Percentiles rank a stretch among this genome's conserved stretches.
Conservation (phyloP, 2,797 vertebrate genomes). For the Melanotaenia boesemani region DNA sequence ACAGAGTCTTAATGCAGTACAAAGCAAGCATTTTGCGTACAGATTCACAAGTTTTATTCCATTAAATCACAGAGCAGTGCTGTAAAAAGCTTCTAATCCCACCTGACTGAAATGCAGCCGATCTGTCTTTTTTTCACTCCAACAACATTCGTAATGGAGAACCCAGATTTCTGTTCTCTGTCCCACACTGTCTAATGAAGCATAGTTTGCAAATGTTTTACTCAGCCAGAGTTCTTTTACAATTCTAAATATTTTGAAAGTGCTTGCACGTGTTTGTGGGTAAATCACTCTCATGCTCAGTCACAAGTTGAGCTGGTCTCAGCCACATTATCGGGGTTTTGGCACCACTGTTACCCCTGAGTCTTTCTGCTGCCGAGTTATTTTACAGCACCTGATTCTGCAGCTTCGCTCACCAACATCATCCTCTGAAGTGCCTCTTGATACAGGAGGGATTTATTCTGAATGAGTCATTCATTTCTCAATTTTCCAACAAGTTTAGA, state of each 20-base stretch:
- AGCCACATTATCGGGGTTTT: conserved; percentile 25
- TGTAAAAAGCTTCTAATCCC: conserved; percentile 5
- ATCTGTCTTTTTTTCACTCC: conserved; percentile 13
- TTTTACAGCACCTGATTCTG: conserved; percentile 22
- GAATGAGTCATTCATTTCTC: not conserved
- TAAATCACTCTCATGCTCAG: conserved; percentile 20
- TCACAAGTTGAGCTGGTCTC: conserved; percentile 20
- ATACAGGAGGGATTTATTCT: not conserved
- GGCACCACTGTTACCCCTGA: conserved; percentile 4
- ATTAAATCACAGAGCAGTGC: conserved; percentile 20
- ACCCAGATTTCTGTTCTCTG: not conserved
- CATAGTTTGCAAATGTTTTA: conserved; percentile 2
- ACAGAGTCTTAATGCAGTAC: not conserved
- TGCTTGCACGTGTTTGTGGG: conserved; percentile 13
- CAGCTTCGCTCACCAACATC: not conserved
- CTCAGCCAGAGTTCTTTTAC: not conserved
- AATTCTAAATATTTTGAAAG: conserved; percentile 7
- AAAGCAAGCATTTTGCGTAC: not conserved
- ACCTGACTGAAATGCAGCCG: not conserved
- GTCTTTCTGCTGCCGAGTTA: not conserved
- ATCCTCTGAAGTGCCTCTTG: not conserved
- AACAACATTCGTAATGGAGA: not conserved
- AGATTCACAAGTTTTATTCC: conserved; percentile 14
- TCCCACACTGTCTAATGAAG: not conserved
- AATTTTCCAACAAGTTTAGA: not conserved